Evolutionary conservation across 2,113 vertebrate species (phyloP).

Genomic region (Azemiops feae): DNA sequence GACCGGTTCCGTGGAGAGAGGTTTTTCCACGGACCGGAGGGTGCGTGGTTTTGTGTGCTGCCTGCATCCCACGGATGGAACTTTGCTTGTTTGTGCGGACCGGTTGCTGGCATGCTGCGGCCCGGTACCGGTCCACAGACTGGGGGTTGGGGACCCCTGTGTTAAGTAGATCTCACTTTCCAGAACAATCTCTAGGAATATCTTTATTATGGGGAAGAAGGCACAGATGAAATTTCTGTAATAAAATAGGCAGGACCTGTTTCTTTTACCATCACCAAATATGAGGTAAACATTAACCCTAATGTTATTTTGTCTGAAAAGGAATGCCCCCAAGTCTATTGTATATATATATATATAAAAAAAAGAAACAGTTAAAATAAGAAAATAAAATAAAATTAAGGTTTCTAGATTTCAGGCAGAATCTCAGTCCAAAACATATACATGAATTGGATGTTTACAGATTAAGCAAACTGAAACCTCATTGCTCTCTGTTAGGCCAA

Average conservation of each 20-base stretch:
- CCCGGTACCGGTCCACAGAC: fast-evolving
- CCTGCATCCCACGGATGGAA: too few species aligned
- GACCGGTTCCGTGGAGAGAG: too few species aligned
- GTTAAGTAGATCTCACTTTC: not conserved
- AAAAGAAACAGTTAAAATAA: not conserved
- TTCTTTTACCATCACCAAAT: not conserved
- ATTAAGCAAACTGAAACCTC: slow-evolving; percentile 9
- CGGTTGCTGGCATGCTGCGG: too few species aligned
- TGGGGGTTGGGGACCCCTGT: too few species aligned
- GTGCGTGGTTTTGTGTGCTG: too few species aligned
- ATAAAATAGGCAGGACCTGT: not conserved
- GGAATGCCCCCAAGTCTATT: not conserved
- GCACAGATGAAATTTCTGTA: not conserved
- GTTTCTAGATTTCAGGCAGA: not conserved
- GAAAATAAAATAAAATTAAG: not conserved
- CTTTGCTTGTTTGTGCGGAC: too few species aligned
- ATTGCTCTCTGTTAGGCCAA: slow-evolving; percentile 15
- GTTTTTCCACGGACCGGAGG: too few species aligned
- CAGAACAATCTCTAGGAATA: not conserved
- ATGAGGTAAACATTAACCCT: not conserved
- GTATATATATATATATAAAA: too few species aligned
- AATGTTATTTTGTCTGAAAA: not conserved
- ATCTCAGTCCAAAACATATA: slow-evolving; percentile 5
- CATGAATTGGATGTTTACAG: slow-evolving; percentile 8
- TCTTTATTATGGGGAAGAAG: not conserved